Evolutionary conservation across 2,888 invertebrate genomes (phyloP), one percentile per base, ranked within the genome.

Genomic region (Desoria tigrina): DNA sequence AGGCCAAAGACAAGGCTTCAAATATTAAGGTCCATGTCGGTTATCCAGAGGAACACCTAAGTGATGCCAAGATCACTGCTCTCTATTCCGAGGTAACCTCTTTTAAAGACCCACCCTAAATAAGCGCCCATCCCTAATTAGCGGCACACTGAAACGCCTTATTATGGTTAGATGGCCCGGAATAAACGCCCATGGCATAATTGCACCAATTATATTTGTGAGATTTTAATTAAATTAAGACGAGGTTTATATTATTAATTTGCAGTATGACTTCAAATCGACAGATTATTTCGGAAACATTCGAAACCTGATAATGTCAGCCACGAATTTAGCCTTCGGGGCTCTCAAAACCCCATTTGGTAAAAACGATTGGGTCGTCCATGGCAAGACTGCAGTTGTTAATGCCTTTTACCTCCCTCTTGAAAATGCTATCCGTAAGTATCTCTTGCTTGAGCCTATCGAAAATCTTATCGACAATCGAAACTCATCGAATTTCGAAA

Each of bases 1-100:
- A 69, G 65, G 78, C 78, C 16, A 55, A 75, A 32, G 77, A 78
- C 45, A 76, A 79, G 69, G 78, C 78, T 9, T 60, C 68, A 32
- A 78, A 79, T 60, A 79, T 82, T 50, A 73, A 79, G 42, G 78
- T 79, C 45, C 77, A 80, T 69, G 82, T 84, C 64, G 72, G 75
- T 11, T 78, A 81, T 18, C 81, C 82, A 73, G 77, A 79, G 66
- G 78, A 79, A 42, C 78, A 82, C 51, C 61, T 79, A 61, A 75
- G 76, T 11, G 77, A 79, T 61, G 78, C 78, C 3, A 77, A 76
- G 4, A 66, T 81, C 4, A 77, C 78, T 42, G 71, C 77, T 3
- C 72, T 78, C 28, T 80, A 79, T 65, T 42, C 56, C 24, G 66
- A 65, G 23, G 73, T 72, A 68, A 63, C 18, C 16, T 18, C 2